These are phyloP conservation scores for Cyclura pinguis DNA, from an alignment of 2,797 vertebrate species.

Conservation along the genomic window DNA sequence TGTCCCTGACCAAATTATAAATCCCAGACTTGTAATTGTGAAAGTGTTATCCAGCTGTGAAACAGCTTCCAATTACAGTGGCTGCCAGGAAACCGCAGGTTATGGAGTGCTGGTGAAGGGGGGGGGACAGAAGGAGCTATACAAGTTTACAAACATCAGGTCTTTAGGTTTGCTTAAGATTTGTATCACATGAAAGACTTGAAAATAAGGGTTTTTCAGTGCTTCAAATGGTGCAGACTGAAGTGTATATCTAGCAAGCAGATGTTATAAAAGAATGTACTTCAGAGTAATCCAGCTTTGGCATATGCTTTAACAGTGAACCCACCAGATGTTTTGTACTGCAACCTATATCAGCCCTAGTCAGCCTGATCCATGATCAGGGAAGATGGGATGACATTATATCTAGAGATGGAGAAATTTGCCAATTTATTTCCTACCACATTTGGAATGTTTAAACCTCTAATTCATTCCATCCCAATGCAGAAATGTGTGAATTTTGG, in stretches of 20 bases:
- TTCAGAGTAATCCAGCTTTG: background rate
- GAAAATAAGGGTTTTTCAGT: background rate
- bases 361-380: background rate
- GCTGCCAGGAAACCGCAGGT: background rate
- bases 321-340: background rate
- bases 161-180: too few relatives aligned
- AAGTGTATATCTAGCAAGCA: background rate
- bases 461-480: too few relatives aligned
- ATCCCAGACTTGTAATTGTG: too few relatives aligned
- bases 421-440: too few relatives aligned
- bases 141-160: background rate
- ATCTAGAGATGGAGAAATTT: too few relatives aligned
- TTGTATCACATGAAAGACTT: background rate
- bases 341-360: background rate
- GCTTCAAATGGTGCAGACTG: background rate
- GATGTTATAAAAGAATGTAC: background rate
- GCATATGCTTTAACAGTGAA: background rate
- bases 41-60: too few relatives aligned
- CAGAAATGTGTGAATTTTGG: too few relatives aligned
- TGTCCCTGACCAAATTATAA: too few relatives aligned
- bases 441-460: too few relatives aligned
- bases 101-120: background rate
- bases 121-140: background rate
- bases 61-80: too few relatives aligned
- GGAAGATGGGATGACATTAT: background rate